Base-by-base conservation (phyloP, 2,113 vertebrate species). In the Erinaceus europaeus region DNA sequence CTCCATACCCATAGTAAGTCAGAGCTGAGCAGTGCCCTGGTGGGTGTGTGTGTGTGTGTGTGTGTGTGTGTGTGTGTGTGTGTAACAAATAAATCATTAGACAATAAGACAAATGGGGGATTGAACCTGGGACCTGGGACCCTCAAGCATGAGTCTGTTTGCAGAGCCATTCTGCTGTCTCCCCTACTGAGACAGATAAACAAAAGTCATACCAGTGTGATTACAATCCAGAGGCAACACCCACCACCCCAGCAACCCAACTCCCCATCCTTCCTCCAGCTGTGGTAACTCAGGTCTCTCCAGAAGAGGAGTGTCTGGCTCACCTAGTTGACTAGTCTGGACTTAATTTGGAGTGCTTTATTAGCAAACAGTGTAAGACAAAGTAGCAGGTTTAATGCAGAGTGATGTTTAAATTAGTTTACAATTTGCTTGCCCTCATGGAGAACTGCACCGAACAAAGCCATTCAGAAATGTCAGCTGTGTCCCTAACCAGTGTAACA, bases 381-480 rank as follows among this genome's bases (percentile, higher is more conserved):
- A 98, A 98, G 98, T 98, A 98, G 98, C 97, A 97, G 94, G 98
- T 98, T 98, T 99, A 99, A 99, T 98, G 96, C 92, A 99, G 98
- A 99, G 98, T 99, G 99, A 99, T 99, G 99, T 99, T 99, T 99
- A 99, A 99, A 99, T 99, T 99, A 99, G 99, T 99, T 99, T 99
- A 99, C 99, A 99, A 99, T 99, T 99, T 99, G 98, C 98, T 98
- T 98, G 98, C 98, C 97, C 98, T 98, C 98, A 98, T 98, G 97
- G 96, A 98, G 98, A 98, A 98, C 97, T 97, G 97, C 98, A 97
- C 97, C 95, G 98, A 99, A 99, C 98, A 98, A 98, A 98, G 97
- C 97, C 97, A 97, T 98, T 98, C 98, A 97, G 98, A 98, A 98
- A 98, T 98, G 98, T 98, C 98, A 98, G 98, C 97, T 97, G 97